phyloP scores from a whole-genome alignment of 2,888 invertebrate genomes.

The Lycia hirtaria region DNA sequence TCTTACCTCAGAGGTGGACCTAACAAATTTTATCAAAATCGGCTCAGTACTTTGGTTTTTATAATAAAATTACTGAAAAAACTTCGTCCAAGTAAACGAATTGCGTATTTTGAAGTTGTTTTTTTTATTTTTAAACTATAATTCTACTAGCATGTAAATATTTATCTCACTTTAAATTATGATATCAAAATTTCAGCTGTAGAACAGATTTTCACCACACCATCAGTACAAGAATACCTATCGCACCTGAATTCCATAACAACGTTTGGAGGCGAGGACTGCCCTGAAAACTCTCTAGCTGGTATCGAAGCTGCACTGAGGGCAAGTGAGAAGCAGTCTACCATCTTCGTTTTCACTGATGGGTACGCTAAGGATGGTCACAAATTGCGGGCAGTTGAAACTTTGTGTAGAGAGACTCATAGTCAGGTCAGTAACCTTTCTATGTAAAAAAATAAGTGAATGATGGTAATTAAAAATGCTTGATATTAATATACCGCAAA shows the following conservation, averaged over 20 bases:
- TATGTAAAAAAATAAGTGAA: no score
- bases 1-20: no score
- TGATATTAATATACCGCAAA: no score
- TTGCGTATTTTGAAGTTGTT: no score
- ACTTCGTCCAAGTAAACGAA: no score
- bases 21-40: no score
- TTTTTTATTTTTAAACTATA: no score
- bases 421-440: slow-evolving; percentile 47
- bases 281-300: slow-evolving; percentile 64
- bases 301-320: slow-evolving; percentile 61
- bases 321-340: slow-evolving; percentile 51
- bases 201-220: slow-evolving; percentile 35
- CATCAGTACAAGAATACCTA: slow-evolving; percentile 36
- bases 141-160: no score
- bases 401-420: slow-evolving; percentile 47
- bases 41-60: no score
- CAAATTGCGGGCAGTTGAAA: slow-evolving; percentile 41
- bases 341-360: slow-evolving; percentile 67
- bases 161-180: no score
- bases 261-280: slow-evolving; percentile 50
- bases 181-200: slow-evolving; percentile 43
- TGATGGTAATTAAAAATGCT: no score
- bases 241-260: slow-evolving; percentile 42
- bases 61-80: no score
- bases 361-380: slow-evolving; percentile 57